Conservation (phyloP, 1,140 invertebrate species). For the Himalopsyche phryganea region DNA sequence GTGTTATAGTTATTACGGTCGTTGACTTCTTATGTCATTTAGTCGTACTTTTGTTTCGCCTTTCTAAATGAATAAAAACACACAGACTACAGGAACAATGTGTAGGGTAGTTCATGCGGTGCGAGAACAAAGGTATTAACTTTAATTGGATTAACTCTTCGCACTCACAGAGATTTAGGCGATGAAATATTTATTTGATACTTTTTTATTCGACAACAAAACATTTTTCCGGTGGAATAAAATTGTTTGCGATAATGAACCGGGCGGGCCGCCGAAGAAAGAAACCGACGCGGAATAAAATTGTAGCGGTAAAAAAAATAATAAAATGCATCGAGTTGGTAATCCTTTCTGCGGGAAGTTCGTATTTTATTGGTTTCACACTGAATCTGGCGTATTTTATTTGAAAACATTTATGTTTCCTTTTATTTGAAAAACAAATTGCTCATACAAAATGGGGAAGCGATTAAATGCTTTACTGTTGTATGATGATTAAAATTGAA, state of each 20-base stretch:
- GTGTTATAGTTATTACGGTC: no score
- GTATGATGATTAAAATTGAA: no score
- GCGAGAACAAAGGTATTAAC: constrained; percentile 5
- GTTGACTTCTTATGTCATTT: no score
- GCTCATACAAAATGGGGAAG: no score
- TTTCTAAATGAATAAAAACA: background rate
- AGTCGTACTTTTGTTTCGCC: background rate
- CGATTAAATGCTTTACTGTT: no score
- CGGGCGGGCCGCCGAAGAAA: no score
- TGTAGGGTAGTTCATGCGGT: background rate
- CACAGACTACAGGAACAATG: background rate
- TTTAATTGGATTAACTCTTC: constrained; percentile 1
- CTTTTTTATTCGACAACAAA: constrained; percentile 5
- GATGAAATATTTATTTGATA: background rate
- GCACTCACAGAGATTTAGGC: no score
- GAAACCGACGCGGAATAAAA: background rate
- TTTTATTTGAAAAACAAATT: no score
- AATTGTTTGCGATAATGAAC: constrained; percentile 3
- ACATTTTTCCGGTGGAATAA: background rate
- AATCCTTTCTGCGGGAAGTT: background rate
- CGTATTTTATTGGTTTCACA: background rate
- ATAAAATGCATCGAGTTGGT: constrained; percentile 2
- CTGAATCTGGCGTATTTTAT: no score
- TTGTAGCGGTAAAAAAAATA: no score
- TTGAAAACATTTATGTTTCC: no score